Base-by-base conservation (phyloP, 2,113 vertebrate genomes). In the Anoplopoma fimbria region DNA sequence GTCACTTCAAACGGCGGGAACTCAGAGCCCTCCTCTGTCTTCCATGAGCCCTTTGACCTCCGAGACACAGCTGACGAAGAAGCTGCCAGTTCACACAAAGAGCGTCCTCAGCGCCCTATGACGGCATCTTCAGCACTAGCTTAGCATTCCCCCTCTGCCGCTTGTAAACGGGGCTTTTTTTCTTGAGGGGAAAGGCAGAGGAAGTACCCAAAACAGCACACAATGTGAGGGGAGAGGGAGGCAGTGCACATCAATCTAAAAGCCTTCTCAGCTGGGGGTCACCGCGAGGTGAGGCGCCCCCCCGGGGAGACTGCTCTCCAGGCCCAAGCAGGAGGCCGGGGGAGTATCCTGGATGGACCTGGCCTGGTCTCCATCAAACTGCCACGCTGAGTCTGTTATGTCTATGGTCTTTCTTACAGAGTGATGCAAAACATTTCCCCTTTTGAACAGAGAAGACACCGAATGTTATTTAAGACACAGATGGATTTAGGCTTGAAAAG, bases 21-120 rank as follows among this genome's bases (percentile, higher is more conserved):
- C 71, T 31, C 65, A 29, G 74, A 60, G 60, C 63, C 75, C 19
- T 82, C 65, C 75, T 81, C 72, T 67, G 76, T 84, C 75, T 87
- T 69, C 73, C 34, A 8, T 15, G 67, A 71, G 85, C 65, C 82
- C 91, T 91, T 86, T 91, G 79, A 92, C 92, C 88, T 71, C 81
- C 57, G 34, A 73, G 75, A 69, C 88, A 79, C 81, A 91, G 88
- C 87, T 91, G 91, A 91, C 36, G 65, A 84, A 88, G 84, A 84
- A 76, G 80, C 86, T 83, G 85, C 85, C 87, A 78, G 81, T 84
- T 90, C 83, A 75, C 87, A 94, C 91, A 92, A 93, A 93, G 85
- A 87, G 87, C 40, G n/a, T 88, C 88, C 86, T 92, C 85, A 88
- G 83, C 70, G 77, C 72, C 88, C 81, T 70, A 71, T 89, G 90